A percentile compares a stretch with the other conserved stretches of the same genome.
Evolutionary conservation across 1,140 invertebrate species (phyloP).

Genomic region (Heliothis virescens): DNA sequence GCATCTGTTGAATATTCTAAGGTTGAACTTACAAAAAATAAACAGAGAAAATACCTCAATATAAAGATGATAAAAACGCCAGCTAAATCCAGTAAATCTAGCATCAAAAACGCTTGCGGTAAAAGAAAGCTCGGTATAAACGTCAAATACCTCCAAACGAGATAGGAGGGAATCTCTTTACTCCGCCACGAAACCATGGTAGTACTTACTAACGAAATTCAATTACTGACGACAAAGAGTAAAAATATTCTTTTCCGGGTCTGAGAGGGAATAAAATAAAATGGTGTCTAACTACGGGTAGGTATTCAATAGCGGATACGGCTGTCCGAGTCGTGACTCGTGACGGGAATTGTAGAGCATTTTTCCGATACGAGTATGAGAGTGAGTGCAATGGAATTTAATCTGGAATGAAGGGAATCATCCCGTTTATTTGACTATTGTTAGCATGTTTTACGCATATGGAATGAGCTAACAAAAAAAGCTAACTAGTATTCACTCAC

Average conservation of each 20-base stretch:
- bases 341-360: constrained; percentile 62
- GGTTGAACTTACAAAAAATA: neutral
- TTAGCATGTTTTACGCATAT: constrained; percentile 34
- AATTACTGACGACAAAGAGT: constrained; percentile 78
- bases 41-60: neutral
- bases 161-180: constrained; percentile 45
- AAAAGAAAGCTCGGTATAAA: constrained; percentile 28
- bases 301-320: constrained; percentile 61
- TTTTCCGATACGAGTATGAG: constrained; percentile 47
- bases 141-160: constrained; percentile 36
- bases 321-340: constrained; percentile 60
- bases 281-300: constrained; percentile 66
- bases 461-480: constrained; percentile 7
- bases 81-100: constrained; percentile 13
- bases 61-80: constrained; percentile 19
- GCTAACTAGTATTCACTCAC: constrained; percentile 16
- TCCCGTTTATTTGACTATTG: constrained; percentile 36
- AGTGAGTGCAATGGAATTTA: constrained; percentile 52
- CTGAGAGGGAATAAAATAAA: constrained; percentile 71
- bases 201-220: constrained; percentile 73
- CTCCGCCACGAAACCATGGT: constrained; percentile 62
- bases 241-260: constrained; percentile 68
- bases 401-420: constrained; percentile 43
- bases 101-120: constrained; percentile 18
- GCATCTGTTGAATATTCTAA: neutral